Percentiles rank a stretch among this genome's conserved stretches.
These are phyloP conservation scores for Eurytoma californica DNA, from an alignment of 2,888 invertebrate genomes.

Conservation along the genomic window DNA sequence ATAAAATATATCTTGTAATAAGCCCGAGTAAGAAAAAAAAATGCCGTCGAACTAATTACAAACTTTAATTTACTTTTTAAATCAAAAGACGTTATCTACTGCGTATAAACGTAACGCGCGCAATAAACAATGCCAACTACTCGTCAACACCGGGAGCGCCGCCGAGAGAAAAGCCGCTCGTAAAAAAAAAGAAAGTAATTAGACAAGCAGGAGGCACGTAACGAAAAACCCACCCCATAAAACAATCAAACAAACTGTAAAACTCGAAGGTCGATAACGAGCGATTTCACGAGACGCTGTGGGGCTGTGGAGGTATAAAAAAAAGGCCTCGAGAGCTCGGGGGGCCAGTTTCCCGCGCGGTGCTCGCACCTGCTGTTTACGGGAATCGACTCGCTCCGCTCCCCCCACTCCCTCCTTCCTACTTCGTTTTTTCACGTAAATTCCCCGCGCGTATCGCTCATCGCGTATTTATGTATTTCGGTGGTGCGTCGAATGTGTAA, in stretches of 20 bases:
- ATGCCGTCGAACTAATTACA: no score
- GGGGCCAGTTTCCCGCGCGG: conserved; percentile 48
- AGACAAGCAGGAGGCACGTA: no score
- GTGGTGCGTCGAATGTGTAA: conserved; percentile 11
- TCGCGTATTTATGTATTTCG: conserved; percentile 23
- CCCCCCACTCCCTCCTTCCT: neutral
- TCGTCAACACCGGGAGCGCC: no score
- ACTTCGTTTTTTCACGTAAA: conserved; percentile 24
- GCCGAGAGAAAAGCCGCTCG: no score
- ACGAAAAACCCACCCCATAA: neutral
- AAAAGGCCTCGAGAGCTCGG: neutral
- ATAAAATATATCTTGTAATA: no score
- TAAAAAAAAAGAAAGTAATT: no score
- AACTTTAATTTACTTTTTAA: no score
- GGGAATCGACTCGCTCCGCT: conserved; percentile 36
- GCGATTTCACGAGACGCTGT: neutral
- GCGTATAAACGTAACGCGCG: no score
- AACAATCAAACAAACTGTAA: conserved; percentile 23
- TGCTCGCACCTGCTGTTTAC: conserved; percentile 68
- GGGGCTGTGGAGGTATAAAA: neutral
- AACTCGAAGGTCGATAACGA: conserved; percentile 16
- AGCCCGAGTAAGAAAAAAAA: no score
- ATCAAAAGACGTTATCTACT: no score
- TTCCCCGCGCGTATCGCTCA: conserved; percentile 5
- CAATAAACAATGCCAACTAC: no score